Base-by-base conservation (phyloP, 1,140 invertebrate species). In the Chionoecetes opilio region DNA sequence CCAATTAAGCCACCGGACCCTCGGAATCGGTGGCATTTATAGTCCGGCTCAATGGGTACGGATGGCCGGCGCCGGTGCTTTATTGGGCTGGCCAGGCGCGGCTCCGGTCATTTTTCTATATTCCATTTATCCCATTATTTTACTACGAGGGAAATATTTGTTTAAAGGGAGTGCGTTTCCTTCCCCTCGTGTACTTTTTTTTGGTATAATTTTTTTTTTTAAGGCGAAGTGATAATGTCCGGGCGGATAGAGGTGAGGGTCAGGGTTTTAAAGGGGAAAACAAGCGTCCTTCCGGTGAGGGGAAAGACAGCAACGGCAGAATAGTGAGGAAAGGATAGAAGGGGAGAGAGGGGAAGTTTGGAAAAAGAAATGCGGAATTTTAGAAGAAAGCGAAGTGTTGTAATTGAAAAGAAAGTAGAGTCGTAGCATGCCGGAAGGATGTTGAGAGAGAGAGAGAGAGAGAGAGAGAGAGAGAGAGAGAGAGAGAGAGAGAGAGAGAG, bases 11-110 rank as follows among this genome's bases (percentile, higher is more conserved):
- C 63, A 75, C 63, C 63, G 63, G 63, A 75, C 63, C 63, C 63
- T 75, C 63, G 63, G 21, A 75, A 75, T n/a, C 63, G 63, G 63
- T 75, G 63, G 63, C 63, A n/a, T 75, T 75, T 75, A 75, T n/a
- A 75, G 63, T 75, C 63, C 63, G 21, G 63, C 63, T 75, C 63
- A 75, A 75, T 75, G 63, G 63, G 63, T 75, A 75, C 63, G 63
- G 63, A 75, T 75, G 63, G 63, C 63, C 63, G 63, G 63, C 11
- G 5, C 63, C 8, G 21, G 63, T 75, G 63, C 63, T 75, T 75
- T 75, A 75, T 75, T 75, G 63, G 63, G 11, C 63, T 21, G 63
- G 63, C 63, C 21, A 75, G 63, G 63, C 63, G 63, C 63, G 21
- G 63, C 63, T 75, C 63, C 63, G 63, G 63, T 26, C 63, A 75